Percentiles rank a stretch among this genome's conserved stretches.
phyloP scores from a whole-genome alignment of 2,797 vertebrate species.

The Poecile montanus region DNA sequence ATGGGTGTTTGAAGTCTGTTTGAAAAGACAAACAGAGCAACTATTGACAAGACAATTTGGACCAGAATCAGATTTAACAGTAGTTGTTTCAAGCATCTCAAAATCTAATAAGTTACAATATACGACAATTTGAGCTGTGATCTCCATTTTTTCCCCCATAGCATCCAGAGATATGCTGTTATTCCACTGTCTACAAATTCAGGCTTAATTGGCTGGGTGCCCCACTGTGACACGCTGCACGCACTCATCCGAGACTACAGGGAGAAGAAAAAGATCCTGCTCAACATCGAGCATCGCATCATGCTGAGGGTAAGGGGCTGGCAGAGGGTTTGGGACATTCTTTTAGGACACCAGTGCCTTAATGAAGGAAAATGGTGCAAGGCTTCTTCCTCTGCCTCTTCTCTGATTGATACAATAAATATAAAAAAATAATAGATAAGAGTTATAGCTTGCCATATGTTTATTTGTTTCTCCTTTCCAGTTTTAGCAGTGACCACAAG shows the following conservation, averaged over 20 bases:
- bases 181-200: constrained; percentile 98
- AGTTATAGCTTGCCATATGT: background rate
- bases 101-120: background rate
- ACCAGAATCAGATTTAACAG: background rate
- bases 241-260: constrained; percentile 97
- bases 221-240: constrained; percentile 96
- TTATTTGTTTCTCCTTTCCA: background rate
- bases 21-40: background rate
- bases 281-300: constrained; percentile 98
- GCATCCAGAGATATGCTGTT: constrained; percentile 97
- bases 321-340: background rate
- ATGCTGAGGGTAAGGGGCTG: constrained; percentile 89
- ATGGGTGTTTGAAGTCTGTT: background rate
- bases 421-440: background rate
- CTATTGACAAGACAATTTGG: background rate
- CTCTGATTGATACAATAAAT: background rate
- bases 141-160: constrained; percentile 25
- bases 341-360: background rate
- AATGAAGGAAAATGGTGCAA: background rate
- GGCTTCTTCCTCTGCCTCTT: background rate
- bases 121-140: background rate
- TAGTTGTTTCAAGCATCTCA: background rate
- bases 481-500: background rate
- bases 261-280: constrained; percentile 98
- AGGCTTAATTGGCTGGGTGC: constrained; percentile 98